Percentiles rank a stretch among this genome's conserved stretches.
phyloP scores from a whole-genome alignment of 2,888 invertebrate genomes.

The Ophion obscuratus region DNA sequence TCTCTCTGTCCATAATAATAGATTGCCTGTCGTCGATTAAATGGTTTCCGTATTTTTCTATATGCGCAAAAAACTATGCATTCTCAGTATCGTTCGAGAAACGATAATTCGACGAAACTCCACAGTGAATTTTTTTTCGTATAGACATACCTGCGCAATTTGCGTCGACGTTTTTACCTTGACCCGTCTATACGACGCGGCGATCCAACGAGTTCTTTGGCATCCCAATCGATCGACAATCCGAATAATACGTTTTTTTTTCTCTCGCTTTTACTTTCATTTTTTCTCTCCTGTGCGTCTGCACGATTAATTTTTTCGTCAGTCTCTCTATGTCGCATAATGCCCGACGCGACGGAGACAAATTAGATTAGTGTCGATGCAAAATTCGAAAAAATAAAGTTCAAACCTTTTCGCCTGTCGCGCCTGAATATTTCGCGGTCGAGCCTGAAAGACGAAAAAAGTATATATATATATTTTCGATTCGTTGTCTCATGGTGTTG shows the following conservation, averaged over 20 bases:
- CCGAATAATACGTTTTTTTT: constrained; percentile 1
- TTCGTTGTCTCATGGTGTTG: background rate
- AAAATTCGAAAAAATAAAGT: background rate
- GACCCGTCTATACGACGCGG: constrained; percentile 31
- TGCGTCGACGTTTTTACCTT: constrained; percentile 45
- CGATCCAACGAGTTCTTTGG: constrained; percentile 9
- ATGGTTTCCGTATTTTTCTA: background rate
- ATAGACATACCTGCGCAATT: constrained; percentile 15
- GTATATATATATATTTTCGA: background rate
- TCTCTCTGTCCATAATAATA: background rate
- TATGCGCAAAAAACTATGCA: background rate
- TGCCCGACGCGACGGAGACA: background rate
- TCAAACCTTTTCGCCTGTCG: background rate
- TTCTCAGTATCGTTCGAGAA: constrained; percentile 14
- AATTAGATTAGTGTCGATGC: background rate
- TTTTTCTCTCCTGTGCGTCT: background rate
- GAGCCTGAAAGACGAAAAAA: background rate
- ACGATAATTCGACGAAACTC: constrained; percentile 22
- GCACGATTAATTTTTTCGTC: background rate
- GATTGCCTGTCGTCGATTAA: background rate
- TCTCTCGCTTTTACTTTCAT: background rate
- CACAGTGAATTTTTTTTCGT: constrained; percentile 13
- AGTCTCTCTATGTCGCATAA: background rate
- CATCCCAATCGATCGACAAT: constrained; percentile 18
- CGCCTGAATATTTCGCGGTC: no score